These are phyloP conservation scores for Drosophila niveifrons DNA, from an alignment of 2,888 invertebrate species.

Conservation along the genomic window DNA sequence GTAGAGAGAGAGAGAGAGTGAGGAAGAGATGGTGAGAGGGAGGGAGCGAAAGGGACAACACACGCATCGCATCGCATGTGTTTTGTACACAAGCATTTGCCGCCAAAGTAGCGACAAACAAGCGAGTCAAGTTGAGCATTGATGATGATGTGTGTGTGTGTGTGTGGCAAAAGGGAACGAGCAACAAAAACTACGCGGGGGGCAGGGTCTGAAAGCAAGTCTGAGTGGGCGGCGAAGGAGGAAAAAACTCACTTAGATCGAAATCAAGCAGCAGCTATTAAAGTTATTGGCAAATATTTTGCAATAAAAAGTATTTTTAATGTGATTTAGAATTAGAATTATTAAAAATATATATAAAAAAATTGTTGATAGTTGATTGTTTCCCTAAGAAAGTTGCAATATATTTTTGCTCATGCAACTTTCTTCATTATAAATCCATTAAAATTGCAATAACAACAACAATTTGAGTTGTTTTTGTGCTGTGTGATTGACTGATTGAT, in stretches of 20 bases:
- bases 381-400: no score
- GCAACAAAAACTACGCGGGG: not conserved
- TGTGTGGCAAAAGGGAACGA: constrained; percentile 21
- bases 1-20: constrained; percentile 2
- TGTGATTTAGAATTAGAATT: no score
- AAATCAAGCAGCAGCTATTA: not conserved
- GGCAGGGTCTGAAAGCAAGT: not conserved
- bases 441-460: no score
- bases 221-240: not conserved
- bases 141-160: no score
- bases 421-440: no score
- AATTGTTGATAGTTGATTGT: no score
- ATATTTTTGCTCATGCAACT: no score
- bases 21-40: not conserved
- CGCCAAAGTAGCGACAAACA: constrained; percentile 68
- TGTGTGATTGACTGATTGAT: no score
- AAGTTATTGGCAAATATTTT: not conserved
- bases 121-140: constrained; percentile 66
- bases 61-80: constrained; percentile 3
- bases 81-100: constrained; percentile 39
- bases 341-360: no score
- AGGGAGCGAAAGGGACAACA: not conserved
- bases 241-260: not conserved
- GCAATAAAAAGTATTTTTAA: no score
- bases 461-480: no score